Base-by-base conservation (phyloP, 64 coral and sea anemone species). In the Stichodactyla helianthus region DNA sequence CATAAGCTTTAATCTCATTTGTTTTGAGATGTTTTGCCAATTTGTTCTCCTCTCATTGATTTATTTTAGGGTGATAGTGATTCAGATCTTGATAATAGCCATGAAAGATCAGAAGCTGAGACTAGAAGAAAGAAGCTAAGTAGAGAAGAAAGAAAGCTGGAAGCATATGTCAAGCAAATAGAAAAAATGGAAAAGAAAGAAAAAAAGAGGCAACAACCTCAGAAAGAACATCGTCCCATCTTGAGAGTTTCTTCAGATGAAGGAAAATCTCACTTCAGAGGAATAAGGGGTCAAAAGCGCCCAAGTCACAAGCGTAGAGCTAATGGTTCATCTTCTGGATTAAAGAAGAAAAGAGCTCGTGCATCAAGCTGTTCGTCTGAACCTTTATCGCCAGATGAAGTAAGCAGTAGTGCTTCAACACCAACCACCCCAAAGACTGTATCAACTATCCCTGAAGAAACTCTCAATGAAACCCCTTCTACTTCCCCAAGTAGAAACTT, bases 181-280 rank as follows among this genome's bases (percentile, higher is more conserved):
- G 91, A 97, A 19, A 93, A 97, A 85, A 93, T 97, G 91, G 94
- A 97, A 55, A 97, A 97, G 94, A 97, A 97, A 88, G 94, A 97
- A 62, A 97, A 93, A 22, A 83, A 89, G 16, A 97, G 91, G 22
- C 91, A 97, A 25, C 88, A 93, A 59, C 88, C 91, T 16, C 87
- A 92, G 12, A 89, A 97, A 83, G 92, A 97, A 51, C 88, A 88
- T 35, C 70, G 89, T 18, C 85, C 82, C 7, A 67, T 89, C 5
- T 87, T 83, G 31, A 84, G 88, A 53, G 91, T 90, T 15, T 83
- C 85, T 18, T 89, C 91, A 54, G 84, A 64, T 10, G 94, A 88
- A 15, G 17, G 62, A 2, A 93, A 90, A 50, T 71, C 77, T 18
- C 77, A 86, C 50, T 10, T 79, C 15, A 63, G 15, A 28, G 82